Evolutionary conservation across 2,888 invertebrate species (phyloP).

Genomic region (Mactromeris polynyma): DNA sequence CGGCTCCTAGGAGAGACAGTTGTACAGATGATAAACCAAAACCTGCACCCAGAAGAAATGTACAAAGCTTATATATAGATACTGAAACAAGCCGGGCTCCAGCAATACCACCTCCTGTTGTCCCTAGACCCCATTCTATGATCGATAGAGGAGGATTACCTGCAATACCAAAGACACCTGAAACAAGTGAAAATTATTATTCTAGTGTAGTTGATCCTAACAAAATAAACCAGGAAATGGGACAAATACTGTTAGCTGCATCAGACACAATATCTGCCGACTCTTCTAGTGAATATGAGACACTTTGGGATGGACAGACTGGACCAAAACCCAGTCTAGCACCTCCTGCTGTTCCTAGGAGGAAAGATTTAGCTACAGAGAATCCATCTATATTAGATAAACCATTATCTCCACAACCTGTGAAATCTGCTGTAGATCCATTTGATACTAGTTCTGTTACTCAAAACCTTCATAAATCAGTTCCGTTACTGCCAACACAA

Average conservation of each 20-base stretch:
- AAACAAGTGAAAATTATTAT: constrained; percentile 62
- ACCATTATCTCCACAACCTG: constrained; percentile 64
- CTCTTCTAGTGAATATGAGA: constrained; percentile 34
- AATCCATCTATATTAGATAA: constrained; percentile 66
- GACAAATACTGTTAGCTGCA: constrained; percentile 23
- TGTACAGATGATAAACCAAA: constrained; percentile 55
- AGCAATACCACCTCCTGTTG: constrained; percentile 61
- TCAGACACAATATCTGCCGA: neutral
- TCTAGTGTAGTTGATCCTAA: constrained; percentile 46
- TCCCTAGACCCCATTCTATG: constrained; percentile 56
- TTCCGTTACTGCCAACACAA: constrained; percentile 44
- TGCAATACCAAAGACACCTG: constrained; percentile 53
- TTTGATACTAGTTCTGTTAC: constrained; percentile 76
- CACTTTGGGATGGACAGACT: constrained; percentile 37
- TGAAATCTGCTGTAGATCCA: constrained; percentile 64
- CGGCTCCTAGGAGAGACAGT: constrained; percentile 57
- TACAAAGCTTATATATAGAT: constrained; percentile 71
- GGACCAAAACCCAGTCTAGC: neutral
- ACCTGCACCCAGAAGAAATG: constrained; percentile 76
- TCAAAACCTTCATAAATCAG: constrained; percentile 54
- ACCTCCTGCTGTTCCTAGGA: constrained; percentile 57
- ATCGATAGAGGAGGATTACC: constrained; percentile 49
- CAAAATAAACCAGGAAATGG: constrained; percentile 16
- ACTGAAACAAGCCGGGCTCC: neutral
- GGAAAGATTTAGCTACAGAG: constrained; percentile 42